These are phyloP conservation scores for Propithecus perrieri DNA, from an alignment of 2,797 vertebrate genomes.

Conservation along the genomic window DNA sequence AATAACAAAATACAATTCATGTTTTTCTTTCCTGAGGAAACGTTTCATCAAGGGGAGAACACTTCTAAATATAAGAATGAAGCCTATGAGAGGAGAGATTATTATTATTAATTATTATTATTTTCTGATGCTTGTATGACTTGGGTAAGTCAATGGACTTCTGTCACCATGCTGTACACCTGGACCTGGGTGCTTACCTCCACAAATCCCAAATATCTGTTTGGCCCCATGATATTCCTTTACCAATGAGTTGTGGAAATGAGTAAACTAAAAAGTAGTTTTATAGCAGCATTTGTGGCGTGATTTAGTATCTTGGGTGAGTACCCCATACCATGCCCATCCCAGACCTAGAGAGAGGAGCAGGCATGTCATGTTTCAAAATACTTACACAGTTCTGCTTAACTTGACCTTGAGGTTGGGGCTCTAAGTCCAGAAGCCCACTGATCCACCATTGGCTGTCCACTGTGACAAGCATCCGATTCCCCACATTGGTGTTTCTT, in stretches of 20 bases:
- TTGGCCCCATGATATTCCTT: background rate
- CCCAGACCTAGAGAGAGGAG: background rate
- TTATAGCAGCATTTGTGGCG: background rate
- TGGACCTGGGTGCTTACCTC: background rate
- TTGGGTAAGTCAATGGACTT: background rate
- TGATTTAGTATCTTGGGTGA: background rate
- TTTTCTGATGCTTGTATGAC: background rate
- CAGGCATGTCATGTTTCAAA: background rate
- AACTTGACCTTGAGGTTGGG: background rate
- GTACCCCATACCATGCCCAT: background rate
- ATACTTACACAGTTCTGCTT: background rate
- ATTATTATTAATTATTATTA: background rate
- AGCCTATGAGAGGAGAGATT: background rate
- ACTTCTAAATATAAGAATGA: slow-evolving; percentile 14
- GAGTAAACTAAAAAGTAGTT: background rate
- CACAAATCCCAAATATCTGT: background rate
- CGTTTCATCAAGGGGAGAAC: background rate
- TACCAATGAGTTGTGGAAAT: background rate
- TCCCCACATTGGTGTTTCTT: background rate
- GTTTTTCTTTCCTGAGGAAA: background rate
- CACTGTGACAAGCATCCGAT: background rate
- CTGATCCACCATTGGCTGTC: background rate
- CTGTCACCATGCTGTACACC: too few relatives aligned
- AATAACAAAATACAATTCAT: slow-evolving; percentile 21
- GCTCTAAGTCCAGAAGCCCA: background rate